These are phyloP conservation scores for Danaus plexippus DNA, from an alignment of 1,140 invertebrate species.

Conservation along the genomic window DNA sequence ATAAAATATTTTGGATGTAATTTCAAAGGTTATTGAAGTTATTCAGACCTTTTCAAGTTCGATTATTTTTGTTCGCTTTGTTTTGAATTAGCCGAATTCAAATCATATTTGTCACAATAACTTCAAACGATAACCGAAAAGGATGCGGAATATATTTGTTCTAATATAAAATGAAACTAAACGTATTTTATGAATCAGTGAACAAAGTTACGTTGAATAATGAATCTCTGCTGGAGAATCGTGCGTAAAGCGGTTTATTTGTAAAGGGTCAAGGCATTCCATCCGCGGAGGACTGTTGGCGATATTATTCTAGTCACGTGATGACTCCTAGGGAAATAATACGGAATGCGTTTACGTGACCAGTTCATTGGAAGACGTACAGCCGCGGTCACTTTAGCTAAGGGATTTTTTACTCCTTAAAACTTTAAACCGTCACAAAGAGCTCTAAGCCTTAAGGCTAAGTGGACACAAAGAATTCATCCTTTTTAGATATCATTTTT, in stretches of 20 bases:
- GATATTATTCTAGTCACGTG: conserved; percentile 67
- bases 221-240: conserved; percentile 64
- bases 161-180: conserved; percentile 20
- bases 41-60: too few relatives aligned
- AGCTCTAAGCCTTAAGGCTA: too few relatives aligned
- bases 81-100: too few relatives aligned
- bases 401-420: too few relatives aligned
- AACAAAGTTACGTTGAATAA: conserved; percentile 60
- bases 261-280: conserved; percentile 54
- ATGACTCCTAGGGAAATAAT: conserved; percentile 69
- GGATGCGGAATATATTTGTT: not conserved
- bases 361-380: conserved; percentile 63
- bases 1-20: too few relatives aligned
- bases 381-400: conserved; percentile 36
- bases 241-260: conserved; percentile 70
- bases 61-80: too few relatives aligned
- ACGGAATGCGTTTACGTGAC: conserved; percentile 71
- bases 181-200: conserved; percentile 56
- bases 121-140: too few relatives aligned
- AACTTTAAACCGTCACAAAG: too few relatives aligned
- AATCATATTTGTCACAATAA: too few relatives aligned
- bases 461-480: too few relatives aligned
- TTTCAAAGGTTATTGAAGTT: too few relatives aligned
- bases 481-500: too few relatives aligned
- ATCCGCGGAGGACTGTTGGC: conserved; percentile 35